Percentiles rank a stretch among this genome's conserved stretches.
These are phyloP conservation scores for Asteroscopus sphinx DNA, from an alignment of 2,888 invertebrate genomes.

Conservation along the genomic window DNA sequence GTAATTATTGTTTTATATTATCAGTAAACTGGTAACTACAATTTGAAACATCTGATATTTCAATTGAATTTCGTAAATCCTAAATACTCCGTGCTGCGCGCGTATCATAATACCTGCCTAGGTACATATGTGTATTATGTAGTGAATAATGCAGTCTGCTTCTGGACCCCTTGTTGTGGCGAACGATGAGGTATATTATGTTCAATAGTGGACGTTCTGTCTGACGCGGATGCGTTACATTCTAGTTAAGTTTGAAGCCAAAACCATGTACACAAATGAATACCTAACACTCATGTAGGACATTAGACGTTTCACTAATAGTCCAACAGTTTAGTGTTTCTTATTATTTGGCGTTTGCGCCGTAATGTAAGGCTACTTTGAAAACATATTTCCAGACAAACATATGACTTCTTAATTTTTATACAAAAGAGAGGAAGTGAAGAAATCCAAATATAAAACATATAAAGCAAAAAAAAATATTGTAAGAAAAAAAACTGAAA, in stretches of 20 bases:
- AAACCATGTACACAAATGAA: background rate
- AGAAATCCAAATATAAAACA: too few relatives aligned
- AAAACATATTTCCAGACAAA: too few relatives aligned
- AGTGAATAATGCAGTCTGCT: constrained; percentile 47
- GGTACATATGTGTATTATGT: constrained; percentile 13
- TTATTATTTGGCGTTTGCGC: too few relatives aligned
- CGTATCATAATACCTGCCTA: constrained; percentile 13
- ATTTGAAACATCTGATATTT: constrained; percentile 7
- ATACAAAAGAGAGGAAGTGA: too few relatives aligned
- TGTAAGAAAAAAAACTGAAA: too few relatives aligned
- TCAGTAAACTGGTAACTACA: background rate
- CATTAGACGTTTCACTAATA: background rate
- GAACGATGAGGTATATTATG: constrained; percentile 33
- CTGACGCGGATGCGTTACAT: constrained; percentile 38
- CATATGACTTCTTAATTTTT: too few relatives aligned
- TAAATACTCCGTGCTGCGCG: constrained; percentile 14
- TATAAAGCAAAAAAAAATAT: too few relatives aligned
- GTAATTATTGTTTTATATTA: too few relatives aligned
- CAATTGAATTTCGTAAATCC: constrained; percentile 6
- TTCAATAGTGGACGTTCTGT: constrained; percentile 37
- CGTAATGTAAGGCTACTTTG: too few relatives aligned
- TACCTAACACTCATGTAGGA: background rate
- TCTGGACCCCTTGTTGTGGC: constrained; percentile 24
- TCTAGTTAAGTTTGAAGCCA: constrained; percentile 41
- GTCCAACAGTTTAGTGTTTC: background rate